Conservation (phyloP, 2,888 invertebrate genomes). For the Habrosyne pyritoides region DNA sequence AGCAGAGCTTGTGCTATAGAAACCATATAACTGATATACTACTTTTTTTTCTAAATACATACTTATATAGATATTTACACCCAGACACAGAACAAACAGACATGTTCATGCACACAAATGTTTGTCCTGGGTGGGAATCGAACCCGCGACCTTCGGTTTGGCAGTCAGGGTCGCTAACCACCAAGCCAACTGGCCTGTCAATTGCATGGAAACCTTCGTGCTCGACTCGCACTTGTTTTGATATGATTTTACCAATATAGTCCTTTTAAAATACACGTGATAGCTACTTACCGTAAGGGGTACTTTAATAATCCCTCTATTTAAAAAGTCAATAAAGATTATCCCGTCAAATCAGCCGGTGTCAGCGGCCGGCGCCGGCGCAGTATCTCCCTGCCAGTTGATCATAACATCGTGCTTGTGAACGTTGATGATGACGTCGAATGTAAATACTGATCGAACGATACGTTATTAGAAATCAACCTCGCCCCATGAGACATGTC, state of each 20-base stretch:
- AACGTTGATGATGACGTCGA: constrained; percentile 7
- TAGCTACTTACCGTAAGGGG: not conserved
- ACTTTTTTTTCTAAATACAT: too few species aligned
- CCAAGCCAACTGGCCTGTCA: too few species aligned
- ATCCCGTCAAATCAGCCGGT: not conserved
- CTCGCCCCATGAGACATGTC: constrained; percentile 32
- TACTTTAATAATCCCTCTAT: not conserved
- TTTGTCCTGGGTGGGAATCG: too few species aligned
- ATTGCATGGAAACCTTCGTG: too few species aligned
- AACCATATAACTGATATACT: too few species aligned
- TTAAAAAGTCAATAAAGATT: constrained; percentile 3
- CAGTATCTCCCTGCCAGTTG: not conserved
- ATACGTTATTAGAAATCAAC: constrained; percentile 50
- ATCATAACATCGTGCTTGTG: not conserved
- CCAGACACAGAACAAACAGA: too few species aligned
- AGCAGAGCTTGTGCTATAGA: too few species aligned
- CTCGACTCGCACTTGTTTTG: too few species aligned
- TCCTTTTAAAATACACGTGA: not conserved
- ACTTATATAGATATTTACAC: too few species aligned
- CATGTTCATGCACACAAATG: too few species aligned
- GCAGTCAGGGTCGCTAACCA: too few species aligned
- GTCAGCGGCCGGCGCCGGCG: not conserved
- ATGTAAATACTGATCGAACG: constrained; percentile 53
- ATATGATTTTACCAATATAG: not conserved
- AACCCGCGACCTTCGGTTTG: too few species aligned